These are phyloP conservation scores for Leptothorax acervorum DNA, from an alignment of 2,888 invertebrate genomes.

Conservation along the genomic window DNA sequence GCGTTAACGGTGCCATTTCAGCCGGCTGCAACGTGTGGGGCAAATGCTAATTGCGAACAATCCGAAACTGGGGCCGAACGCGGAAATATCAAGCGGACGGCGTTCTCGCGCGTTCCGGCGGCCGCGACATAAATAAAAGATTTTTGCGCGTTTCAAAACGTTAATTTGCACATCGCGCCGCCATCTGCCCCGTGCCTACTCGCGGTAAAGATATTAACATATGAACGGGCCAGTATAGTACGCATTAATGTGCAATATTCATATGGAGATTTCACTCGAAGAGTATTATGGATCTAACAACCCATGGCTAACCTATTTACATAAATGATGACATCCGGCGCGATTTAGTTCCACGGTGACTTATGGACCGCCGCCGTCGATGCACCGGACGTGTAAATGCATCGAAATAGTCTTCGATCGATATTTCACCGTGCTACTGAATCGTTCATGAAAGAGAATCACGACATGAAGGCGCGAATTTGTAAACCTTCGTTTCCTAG, in stretches of 20 bases:
- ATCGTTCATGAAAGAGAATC: slow-evolving; percentile 38
- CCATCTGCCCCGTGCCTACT: slow-evolving; percentile 34
- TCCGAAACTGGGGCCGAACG: slow-evolving; percentile 14
- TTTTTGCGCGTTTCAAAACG: slow-evolving; percentile 63
- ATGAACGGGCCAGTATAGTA: slow-evolving; percentile 78
- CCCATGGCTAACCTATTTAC: slow-evolving; percentile 80
- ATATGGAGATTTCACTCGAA: slow-evolving; percentile 80
- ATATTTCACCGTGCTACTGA: slow-evolving; percentile 34
- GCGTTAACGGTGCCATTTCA: slow-evolving; percentile 53
- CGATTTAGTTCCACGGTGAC: slow-evolving; percentile 67
- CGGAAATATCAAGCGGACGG: slow-evolving; percentile 57
- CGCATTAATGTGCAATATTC: slow-evolving; percentile 82
- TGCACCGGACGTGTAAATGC: slow-evolving; percentile 51
- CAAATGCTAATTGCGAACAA: slow-evolving; percentile 67
- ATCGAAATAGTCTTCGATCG: slow-evolving; percentile 54
- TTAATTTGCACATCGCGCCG: slow-evolving; percentile 71
- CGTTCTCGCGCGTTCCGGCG: not conserved
- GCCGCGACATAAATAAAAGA: slow-evolving; percentile 56
- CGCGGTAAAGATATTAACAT: slow-evolving; percentile 78
- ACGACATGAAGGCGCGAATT: slow-evolving; percentile 28
- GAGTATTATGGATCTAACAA: slow-evolving; percentile 82
- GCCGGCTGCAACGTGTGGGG: slow-evolving; percentile 32
- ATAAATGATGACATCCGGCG: slow-evolving; percentile 80
- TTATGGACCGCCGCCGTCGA: slow-evolving; percentile 48
- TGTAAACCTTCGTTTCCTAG: slow-evolving; percentile 5